phyloP scores from a whole-genome alignment of 2,888 invertebrate genomes.

The Phrixothrix hirtus region DNA sequence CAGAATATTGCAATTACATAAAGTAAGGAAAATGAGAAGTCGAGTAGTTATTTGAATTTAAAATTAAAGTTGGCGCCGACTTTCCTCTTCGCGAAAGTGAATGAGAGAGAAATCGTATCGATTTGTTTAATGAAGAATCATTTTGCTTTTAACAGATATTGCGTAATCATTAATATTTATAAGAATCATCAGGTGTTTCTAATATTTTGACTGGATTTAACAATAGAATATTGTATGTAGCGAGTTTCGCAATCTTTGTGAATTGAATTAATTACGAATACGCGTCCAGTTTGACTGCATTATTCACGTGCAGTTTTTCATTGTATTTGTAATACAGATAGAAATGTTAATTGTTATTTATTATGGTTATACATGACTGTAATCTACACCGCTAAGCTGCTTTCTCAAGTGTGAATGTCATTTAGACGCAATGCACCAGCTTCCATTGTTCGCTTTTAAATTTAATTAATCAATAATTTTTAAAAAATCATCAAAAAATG shows the following conservation, averaged over 20 bases:
- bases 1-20: background rate
- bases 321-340: conserved; percentile 13
- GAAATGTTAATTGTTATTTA: conserved; percentile 18
- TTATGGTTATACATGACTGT: conserved; percentile 2
- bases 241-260: no score
- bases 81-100: conserved; percentile 3
- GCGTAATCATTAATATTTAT: background rate
- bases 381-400: conserved; percentile 7
- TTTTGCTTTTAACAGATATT: background rate
- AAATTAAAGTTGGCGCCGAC: conserved; percentile 4
- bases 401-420: conserved; percentile 16
- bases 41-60: conserved; percentile 1
- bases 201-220: no score
- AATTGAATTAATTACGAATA: no score
- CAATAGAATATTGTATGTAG: no score
- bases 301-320: no score
- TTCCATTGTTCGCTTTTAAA: background rate
- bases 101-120: conserved; percentile 3
- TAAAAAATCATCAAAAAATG: background rate
- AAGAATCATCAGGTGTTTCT: background rate
- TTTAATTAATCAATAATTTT: background rate
- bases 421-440: conserved; percentile 1
- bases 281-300: no score
- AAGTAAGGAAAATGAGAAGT: background rate
- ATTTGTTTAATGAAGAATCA: background rate